phyloP scores from a whole-genome alignment of 2,113 vertebrate species.

The Psettodes erumei region DNA sequence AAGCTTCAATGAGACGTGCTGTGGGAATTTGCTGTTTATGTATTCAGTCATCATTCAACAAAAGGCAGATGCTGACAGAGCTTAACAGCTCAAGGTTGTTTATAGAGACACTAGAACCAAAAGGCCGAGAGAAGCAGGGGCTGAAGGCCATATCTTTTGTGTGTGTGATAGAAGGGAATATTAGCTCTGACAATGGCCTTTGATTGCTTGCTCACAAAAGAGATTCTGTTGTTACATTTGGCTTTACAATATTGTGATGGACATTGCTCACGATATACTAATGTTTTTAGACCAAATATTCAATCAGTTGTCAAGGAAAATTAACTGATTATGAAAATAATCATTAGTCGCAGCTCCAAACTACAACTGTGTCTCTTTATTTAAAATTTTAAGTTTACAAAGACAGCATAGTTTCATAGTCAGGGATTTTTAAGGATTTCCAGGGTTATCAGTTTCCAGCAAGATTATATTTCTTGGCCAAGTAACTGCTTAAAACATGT shows the following conservation, averaged over 20 bases:
- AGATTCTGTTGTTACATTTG: neutral
- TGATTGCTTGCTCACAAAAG: too few species aligned
- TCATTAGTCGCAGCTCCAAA: too few species aligned
- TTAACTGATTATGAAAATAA: too few species aligned
- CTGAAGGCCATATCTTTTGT: neutral
- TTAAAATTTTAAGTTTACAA: too few species aligned
- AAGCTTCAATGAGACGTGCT: neutral
- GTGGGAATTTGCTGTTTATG: slow-evolving; percentile 11
- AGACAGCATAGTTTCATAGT: too few species aligned
- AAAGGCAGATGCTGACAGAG: slow-evolving; percentile 62
- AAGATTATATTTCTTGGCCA: neutral
- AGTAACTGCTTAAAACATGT: neutral
- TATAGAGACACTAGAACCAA: slow-evolving; percentile 15
- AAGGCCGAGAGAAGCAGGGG: slow-evolving; percentile 3
- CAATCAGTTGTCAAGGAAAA: neutral
- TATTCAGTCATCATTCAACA: slow-evolving; percentile 40
- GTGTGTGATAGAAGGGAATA: neutral
- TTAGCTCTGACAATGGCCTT: too few species aligned
- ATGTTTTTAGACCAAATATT: too few species aligned
- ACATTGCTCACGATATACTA: too few species aligned
- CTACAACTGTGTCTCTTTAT: too few species aligned
- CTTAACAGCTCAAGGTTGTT: slow-evolving; percentile 61
- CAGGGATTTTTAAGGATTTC: too few species aligned
- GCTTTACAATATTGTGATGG: neutral
- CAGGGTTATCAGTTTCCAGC: too few species aligned